Evolutionary conservation across 2,888 invertebrate genomes (phyloP).

Genomic region (Epicampocera succincta): DNA sequence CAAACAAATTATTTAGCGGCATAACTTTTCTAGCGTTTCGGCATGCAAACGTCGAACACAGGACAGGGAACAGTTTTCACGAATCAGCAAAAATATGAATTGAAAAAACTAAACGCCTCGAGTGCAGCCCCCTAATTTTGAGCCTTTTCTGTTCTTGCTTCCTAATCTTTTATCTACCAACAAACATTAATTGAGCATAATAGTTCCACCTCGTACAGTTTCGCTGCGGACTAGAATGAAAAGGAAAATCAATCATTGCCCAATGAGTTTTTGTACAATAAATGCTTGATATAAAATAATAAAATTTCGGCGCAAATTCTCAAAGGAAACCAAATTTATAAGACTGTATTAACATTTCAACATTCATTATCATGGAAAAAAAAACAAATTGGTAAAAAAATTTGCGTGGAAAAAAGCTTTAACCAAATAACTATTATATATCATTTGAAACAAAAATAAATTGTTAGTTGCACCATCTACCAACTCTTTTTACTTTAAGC

Average conservation of each 20-base stretch:
- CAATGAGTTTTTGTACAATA: constrained; percentile 19
- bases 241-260: constrained; percentile 55
- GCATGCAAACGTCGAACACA: no score
- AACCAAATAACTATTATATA: background rate
- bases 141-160: no score
- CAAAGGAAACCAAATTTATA: background rate
- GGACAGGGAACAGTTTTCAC: no score
- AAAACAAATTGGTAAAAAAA: constrained; percentile 12
- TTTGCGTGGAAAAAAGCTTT: constrained; percentile 44
- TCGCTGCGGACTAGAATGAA: background rate
- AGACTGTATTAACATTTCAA: no score
- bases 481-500: constrained; percentile 24
- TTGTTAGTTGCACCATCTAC: constrained; percentile 17
- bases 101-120: no score
- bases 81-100: no score
- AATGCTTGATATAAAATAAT: background rate
- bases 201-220: background rate
- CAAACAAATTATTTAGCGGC: no score
- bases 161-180: background rate
- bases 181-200: constrained; percentile 7
- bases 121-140: no score
- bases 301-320: constrained; percentile 41
- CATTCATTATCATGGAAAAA: background rate
- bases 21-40: no score
- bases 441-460: background rate